phyloP scores from a whole-genome alignment of 2,113 vertebrate genomes.

The Mesitornis unicolor region DNA sequence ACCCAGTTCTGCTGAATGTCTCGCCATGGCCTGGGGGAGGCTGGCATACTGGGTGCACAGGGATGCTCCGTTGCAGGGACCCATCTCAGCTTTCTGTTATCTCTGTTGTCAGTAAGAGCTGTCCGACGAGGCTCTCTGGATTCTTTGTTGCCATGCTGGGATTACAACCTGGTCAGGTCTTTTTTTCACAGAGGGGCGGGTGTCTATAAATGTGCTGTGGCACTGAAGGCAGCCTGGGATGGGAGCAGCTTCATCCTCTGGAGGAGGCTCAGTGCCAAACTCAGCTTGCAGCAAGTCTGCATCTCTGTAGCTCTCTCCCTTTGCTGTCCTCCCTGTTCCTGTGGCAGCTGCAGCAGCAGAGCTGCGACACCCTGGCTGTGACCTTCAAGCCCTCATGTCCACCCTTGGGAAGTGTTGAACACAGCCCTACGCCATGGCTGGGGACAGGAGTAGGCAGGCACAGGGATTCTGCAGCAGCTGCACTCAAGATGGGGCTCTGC shows the following conservation, averaged over 20 bases:
- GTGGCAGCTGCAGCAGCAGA: background rate
- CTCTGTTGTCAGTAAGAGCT: background rate
- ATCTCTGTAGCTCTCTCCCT: background rate
- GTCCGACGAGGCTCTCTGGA: background rate
- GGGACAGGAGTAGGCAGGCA: rapidly evolving
- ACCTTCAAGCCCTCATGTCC: background rate
- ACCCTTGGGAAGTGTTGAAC: background rate
- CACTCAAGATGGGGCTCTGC: background rate
- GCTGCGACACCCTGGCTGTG: background rate
- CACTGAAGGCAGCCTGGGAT: background rate
- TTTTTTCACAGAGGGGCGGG: background rate
- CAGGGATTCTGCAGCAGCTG: background rate
- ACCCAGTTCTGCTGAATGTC: background rate
- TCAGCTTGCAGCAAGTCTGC: background rate
- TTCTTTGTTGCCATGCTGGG: background rate
- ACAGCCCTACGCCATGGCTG: rapidly evolving
- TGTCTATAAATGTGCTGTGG: background rate
- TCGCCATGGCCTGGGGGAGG: background rate
- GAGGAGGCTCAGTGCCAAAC: background rate
- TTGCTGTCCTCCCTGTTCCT: background rate
- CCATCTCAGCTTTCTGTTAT: too few species aligned
- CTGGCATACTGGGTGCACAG: background rate
- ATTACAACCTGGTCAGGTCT: background rate
- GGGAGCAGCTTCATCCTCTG: background rate
- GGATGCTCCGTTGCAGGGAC: rapidly evolving